Conservation (phyloP, 2,888 invertebrate genomes). For the Helicoverpa assulta region DNA sequence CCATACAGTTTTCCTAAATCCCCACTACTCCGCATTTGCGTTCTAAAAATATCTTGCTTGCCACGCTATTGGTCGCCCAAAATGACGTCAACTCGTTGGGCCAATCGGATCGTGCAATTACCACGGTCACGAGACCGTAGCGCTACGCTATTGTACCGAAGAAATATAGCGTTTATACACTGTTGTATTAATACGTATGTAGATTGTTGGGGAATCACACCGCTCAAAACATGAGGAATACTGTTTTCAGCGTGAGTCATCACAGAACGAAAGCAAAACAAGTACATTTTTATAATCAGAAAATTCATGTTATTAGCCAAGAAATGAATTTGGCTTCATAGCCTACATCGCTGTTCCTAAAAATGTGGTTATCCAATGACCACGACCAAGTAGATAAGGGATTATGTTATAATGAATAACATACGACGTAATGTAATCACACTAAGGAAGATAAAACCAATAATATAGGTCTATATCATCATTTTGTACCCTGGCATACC, state of each 20-base stretch:
- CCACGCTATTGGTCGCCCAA: slow-evolving; percentile 73
- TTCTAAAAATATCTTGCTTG: slow-evolving; percentile 85
- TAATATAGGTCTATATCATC: slow-evolving; percentile 30
- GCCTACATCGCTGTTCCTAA: neutral
- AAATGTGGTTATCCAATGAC: slow-evolving; percentile 8
- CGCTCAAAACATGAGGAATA: slow-evolving; percentile 63
- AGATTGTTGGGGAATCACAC: slow-evolving; percentile 73
- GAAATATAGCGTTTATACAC: slow-evolving; percentile 25
- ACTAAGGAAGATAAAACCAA: slow-evolving; percentile 21
- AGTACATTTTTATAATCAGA: neutral
- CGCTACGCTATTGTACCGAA: slow-evolving; percentile 59
- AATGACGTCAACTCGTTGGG: slow-evolving; percentile 80
- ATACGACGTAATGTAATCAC: neutral
- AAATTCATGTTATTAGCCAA: slow-evolving; percentile 5
- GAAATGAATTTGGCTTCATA: neutral
- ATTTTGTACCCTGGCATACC: slow-evolving; percentile 3
- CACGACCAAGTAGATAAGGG: slow-evolving; percentile 19
- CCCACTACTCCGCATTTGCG: slow-evolving; percentile 76
- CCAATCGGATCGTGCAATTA: slow-evolving; percentile 75
- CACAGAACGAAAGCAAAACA: slow-evolving; percentile 52
- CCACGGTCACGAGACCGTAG: slow-evolving; percentile 82
- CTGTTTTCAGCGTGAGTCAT: slow-evolving; percentile 70
- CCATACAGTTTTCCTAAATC: slow-evolving; percentile 82
- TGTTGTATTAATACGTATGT: slow-evolving; percentile 38
- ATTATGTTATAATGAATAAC: neutral